Conservation (phyloP, 2,113 vertebrate species). For the Turdus rufiventris region DNA sequence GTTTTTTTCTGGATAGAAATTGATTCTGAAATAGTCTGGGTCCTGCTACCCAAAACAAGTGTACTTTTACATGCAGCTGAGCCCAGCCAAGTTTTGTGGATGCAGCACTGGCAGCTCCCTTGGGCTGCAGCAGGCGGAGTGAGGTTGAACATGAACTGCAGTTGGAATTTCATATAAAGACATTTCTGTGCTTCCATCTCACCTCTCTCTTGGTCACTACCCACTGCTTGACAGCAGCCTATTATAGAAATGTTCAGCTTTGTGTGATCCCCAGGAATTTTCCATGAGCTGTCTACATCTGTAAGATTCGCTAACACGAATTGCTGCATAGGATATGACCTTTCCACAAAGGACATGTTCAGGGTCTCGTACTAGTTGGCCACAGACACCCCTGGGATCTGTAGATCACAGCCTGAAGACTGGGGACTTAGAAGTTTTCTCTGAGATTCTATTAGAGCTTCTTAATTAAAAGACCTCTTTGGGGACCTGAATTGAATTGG, state of each 20-base stretch:
- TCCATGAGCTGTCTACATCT: not conserved
- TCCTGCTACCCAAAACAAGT: not conserved
- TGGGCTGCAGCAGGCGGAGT: rapidly evolving
- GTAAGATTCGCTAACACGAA: not conserved
- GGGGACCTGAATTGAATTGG: constrained; percentile 46
- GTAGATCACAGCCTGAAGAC: not conserved
- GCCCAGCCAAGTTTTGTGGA: not conserved
- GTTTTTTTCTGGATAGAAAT: not conserved
- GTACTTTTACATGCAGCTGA: not conserved
- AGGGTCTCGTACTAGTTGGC: not conserved
- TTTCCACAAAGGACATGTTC: not conserved
- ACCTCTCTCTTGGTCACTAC: not conserved
- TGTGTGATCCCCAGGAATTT: not conserved
- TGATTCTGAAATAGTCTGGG: not conserved
- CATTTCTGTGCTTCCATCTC: not conserved
- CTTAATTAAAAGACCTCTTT: constrained; percentile 56
- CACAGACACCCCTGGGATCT: not conserved
- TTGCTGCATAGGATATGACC: not conserved
- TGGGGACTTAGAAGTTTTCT: not conserved
- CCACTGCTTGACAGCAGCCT: not conserved
- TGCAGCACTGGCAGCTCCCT: not conserved
- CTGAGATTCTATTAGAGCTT: constrained; percentile 27
- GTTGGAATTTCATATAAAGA: rapidly evolving
- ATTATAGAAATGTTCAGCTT: not conserved
- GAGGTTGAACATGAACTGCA: not conserved